Conservation (phyloP, 2,888 invertebrate species). For the Choristoneura rosaceana region DNA sequence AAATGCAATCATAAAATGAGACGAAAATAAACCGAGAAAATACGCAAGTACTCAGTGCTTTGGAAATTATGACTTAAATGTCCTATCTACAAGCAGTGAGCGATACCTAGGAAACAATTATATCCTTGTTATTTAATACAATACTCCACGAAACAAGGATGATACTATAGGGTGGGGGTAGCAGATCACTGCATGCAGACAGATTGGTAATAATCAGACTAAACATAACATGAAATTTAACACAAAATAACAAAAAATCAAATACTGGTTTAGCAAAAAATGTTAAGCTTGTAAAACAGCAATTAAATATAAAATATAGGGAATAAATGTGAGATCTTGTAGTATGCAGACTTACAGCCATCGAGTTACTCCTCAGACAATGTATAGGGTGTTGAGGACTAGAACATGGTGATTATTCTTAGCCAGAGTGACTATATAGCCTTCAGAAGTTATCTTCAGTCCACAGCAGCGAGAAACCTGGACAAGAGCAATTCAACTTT, state of each 20-base stretch:
- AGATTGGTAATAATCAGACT: slow-evolving; percentile 74
- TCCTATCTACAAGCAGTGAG: slow-evolving; percentile 75
- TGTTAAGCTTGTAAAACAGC: slow-evolving; percentile 84
- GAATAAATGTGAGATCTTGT: slow-evolving; percentile 86
- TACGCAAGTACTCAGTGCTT: slow-evolving; percentile 79
- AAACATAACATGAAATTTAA: slow-evolving; percentile 75
- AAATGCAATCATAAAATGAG: slow-evolving; percentile 81
- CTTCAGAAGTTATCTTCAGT: slow-evolving; percentile 98
- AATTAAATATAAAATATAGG: slow-evolving; percentile 84
- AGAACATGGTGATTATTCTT: slow-evolving; percentile 99
- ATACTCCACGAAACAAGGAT: slow-evolving; percentile 68
- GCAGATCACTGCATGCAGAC: slow-evolving; percentile 73
- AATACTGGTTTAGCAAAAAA: slow-evolving; percentile 85
- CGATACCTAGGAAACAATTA: slow-evolving; percentile 50
- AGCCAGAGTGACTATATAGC: slow-evolving; percentile 97
- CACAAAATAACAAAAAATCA: slow-evolving; percentile 82
- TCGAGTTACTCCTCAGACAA: slow-evolving; percentile 90
- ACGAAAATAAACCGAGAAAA: slow-evolving; percentile 75
- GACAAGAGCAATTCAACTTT: slow-evolving; percentile 40
- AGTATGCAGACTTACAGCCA: slow-evolving; percentile 86
- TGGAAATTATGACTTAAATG: slow-evolving; percentile 77
- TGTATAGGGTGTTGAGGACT: slow-evolving; percentile 97
- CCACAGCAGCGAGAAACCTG: slow-evolving; percentile 99
- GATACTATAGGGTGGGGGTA: slow-evolving; percentile 66
- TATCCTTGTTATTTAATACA: slow-evolving; percentile 59